Conservation (phyloP, 2,888 invertebrate species). For the Netelia melanura region DNA sequence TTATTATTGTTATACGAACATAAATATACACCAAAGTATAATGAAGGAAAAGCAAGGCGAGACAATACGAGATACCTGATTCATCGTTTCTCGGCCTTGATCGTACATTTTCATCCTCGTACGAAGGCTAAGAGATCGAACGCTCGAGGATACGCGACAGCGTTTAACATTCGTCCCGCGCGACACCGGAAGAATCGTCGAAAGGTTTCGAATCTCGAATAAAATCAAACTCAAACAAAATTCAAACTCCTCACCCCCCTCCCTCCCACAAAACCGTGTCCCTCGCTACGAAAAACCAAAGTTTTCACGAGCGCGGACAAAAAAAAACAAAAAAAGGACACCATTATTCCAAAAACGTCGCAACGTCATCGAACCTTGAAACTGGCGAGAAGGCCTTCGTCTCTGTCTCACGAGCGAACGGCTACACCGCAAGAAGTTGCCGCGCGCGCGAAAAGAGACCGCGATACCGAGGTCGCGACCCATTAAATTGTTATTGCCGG, state of each 20-base stretch:
- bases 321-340: too few species aligned
- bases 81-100: constrained; percentile 58
- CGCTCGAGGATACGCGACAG: constrained; percentile 31
- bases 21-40: too few species aligned
- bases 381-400: too few species aligned
- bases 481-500: constrained; percentile 55
- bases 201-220: neutral
- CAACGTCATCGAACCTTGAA: too few species aligned
- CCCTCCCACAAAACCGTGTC: too few species aligned
- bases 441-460: neutral
- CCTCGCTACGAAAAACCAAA: too few species aligned
- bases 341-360: too few species aligned
- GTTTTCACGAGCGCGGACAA: too few species aligned
- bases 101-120: constrained; percentile 58
- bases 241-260: neutral
- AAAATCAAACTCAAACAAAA: neutral
- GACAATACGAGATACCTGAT: constrained; percentile 60
- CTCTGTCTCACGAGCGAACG: too few species aligned
- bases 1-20: too few species aligned
- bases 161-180: constrained; percentile 41
- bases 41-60: neutral
- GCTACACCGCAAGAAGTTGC: too few species aligned
- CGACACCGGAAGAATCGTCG: constrained; percentile 29
- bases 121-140: constrained; percentile 48
- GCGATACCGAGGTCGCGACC: constrained; percentile 60